Conservation (phyloP, 2,113 vertebrate genomes). For the Phyllopteryx taeniolatus region DNA sequence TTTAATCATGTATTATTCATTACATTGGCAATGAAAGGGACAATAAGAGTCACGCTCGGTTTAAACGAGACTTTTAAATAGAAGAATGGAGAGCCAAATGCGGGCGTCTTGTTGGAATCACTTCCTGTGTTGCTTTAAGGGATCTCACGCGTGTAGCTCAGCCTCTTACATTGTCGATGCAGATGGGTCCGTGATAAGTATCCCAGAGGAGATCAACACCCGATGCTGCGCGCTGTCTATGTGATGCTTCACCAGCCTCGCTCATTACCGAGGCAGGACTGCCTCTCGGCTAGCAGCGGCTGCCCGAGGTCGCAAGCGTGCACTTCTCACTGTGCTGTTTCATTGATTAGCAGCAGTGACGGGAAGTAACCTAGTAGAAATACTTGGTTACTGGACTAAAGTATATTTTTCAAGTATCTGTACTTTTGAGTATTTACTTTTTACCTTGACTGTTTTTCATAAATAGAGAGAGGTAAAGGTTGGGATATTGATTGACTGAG, state of each 20-base stretch:
- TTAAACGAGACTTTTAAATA: background rate
- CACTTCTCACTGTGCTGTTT: conserved; percentile 35
- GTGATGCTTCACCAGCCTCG: conserved; percentile 14
- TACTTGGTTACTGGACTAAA: too few relatives aligned
- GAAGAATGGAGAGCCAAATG: background rate
- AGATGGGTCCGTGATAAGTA: background rate
- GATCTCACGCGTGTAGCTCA: background rate
- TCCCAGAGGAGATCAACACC: conserved; percentile 9
- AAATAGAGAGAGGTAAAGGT: too few relatives aligned
- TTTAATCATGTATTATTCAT: background rate
- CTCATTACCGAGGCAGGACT: conserved; percentile 38
- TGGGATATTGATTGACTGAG: too few relatives aligned
- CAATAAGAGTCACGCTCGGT: background rate
- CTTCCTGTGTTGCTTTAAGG: background rate
- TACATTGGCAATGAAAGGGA: background rate
- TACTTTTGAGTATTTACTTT: too few relatives aligned
- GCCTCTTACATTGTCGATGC: background rate
- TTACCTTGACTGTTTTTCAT: background rate
- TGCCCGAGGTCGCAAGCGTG: conserved; percentile 34
- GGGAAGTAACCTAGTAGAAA: too few relatives aligned
- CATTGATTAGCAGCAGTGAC: conserved; percentile 53
- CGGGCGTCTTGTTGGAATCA: background rate
- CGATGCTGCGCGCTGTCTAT: background rate
- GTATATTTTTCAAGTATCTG: too few relatives aligned
- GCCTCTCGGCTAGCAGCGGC: conserved; percentile 38